Evolutionary conservation across 2,797 vertebrate genomes (phyloP).

Genomic region (Eidolon dupreanum): DNA sequence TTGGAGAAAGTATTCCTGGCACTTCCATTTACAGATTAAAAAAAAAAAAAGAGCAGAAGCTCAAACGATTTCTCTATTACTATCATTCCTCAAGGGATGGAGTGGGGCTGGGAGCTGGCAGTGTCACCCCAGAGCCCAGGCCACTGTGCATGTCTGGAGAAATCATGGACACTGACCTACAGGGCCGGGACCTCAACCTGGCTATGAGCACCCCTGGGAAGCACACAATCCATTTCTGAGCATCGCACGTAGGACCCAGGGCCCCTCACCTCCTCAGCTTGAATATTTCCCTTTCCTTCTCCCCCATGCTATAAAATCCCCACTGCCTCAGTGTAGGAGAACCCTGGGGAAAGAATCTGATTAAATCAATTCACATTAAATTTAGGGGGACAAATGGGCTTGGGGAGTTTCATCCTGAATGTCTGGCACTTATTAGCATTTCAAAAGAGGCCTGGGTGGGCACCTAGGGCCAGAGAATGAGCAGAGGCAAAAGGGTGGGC

Average conservation of each 20-base stretch:
- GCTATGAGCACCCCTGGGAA: not conserved
- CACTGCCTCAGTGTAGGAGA: not conserved
- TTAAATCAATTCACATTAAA: not conserved
- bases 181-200: not conserved
- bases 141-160: no score
- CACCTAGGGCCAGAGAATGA: not conserved
- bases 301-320: not conserved
- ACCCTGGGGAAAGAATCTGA: no score
- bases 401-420: not conserved
- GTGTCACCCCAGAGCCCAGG: not conserved
- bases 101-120: no score
- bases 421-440: not conserved
- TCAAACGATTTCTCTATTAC: rapidly evolving
- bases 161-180: no score
- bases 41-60: not conserved
- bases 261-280: not conserved
- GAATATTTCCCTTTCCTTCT: not conserved
- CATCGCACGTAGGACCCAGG: not conserved
- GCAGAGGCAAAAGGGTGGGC: not conserved
- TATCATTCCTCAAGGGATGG: not conserved
- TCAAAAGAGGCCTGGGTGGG: not conserved
- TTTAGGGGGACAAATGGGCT: not conserved
- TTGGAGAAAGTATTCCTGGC: not conserved
- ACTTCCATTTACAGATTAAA: not conserved
- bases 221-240: no score